phyloP scores from a whole-genome alignment of 2,888 invertebrate species.

The Cryptops parisi region DNA sequence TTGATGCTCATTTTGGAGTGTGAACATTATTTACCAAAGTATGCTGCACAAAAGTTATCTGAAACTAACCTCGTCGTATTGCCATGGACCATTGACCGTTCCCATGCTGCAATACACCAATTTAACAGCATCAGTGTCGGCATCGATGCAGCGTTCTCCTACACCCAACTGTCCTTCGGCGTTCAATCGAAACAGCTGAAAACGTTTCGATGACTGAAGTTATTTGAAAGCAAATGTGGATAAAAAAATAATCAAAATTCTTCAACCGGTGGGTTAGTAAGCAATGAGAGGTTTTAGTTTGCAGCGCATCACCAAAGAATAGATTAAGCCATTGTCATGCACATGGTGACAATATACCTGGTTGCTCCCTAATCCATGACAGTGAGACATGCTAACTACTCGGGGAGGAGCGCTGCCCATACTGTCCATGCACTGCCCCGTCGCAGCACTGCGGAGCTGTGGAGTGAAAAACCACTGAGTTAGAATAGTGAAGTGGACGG shows the following conservation, averaged over 20 bases:
- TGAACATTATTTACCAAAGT: no score
- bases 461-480: not conserved
- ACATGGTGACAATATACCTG: no score
- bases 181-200: slow-evolving; percentile 49
- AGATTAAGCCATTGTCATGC: no score
- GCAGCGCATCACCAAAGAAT: no score
- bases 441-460: slow-evolving; percentile 59
- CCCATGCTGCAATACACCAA: slow-evolving; percentile 80
- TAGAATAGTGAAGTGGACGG: no score
- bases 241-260: not conserved
- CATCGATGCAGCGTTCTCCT: slow-evolving; percentile 91
- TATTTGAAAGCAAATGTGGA: not conserved
- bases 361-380: slow-evolving; percentile 92
- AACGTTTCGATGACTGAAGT: no score
- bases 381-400: slow-evolving; percentile 73
- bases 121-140: slow-evolving; percentile 75
- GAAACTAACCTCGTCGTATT: slow-evolving; percentile 52
- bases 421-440: slow-evolving; percentile 75
- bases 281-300: not conserved
- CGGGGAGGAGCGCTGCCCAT: slow-evolving; percentile 82
- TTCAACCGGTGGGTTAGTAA: not conserved
- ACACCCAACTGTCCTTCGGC: slow-evolving; percentile 85
- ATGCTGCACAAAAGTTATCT: slow-evolving; percentile 15
- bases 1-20: no score
- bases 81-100: slow-evolving; percentile 90